Percentiles rank a stretch among this genome's conserved stretches.
Conservation (phyloP, 2,797 vertebrate genomes). For the Vultur gryphus region DNA sequence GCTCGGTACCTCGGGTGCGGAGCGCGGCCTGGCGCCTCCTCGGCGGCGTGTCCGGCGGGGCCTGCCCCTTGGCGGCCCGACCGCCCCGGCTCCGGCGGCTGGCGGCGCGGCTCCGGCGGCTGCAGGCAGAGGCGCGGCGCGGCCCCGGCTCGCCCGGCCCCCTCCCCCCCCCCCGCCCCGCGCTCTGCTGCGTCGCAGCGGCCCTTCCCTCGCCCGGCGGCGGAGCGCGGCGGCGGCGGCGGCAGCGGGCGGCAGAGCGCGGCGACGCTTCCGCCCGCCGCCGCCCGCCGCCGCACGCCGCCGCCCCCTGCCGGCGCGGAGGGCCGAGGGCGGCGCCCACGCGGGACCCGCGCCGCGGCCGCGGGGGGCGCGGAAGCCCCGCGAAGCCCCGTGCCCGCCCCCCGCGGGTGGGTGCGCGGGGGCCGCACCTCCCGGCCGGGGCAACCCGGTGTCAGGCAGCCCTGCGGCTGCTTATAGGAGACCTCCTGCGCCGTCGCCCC, state of each 20-base stretch:
- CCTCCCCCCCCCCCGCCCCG: constrained; percentile 33
- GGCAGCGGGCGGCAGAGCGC: background rate
- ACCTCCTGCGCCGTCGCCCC: no score
- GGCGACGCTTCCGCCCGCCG: background rate
- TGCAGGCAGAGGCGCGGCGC: background rate
- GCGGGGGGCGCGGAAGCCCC: no score
- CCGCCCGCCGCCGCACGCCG: background rate
- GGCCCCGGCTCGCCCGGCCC: background rate
- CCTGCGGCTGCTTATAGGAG: no score
- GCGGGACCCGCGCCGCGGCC: background rate
- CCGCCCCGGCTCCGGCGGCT: background rate
- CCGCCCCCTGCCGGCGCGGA: background rate
- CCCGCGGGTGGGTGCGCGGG: background rate
- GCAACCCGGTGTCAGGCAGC: no score
- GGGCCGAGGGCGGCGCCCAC: background rate
- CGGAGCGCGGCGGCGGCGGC: background rate
- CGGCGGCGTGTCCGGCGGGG: background rate
- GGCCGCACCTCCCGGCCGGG: no score
- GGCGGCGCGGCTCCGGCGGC: background rate
- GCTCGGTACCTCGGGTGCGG: background rate
- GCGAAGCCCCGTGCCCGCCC: background rate
- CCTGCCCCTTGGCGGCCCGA: background rate
- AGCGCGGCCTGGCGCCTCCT: background rate
- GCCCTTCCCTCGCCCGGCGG: background rate
- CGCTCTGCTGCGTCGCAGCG: constrained; percentile 20